These are phyloP conservation scores for Thumatha senex DNA, from an alignment of 2,888 invertebrate species.

Conservation along the genomic window DNA sequence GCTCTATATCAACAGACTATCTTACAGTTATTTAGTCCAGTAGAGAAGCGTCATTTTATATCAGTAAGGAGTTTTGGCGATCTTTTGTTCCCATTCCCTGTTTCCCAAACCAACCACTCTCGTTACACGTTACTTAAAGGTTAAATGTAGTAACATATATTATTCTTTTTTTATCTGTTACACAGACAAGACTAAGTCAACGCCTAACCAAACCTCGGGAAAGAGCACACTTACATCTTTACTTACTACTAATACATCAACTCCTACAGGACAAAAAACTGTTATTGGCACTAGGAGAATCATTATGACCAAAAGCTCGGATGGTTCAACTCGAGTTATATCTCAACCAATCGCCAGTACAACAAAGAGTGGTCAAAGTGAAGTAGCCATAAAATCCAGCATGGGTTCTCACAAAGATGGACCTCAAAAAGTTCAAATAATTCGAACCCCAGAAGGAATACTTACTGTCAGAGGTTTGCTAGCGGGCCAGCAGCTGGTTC, in stretches of 20 bases:
- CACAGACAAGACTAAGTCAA: conserved; percentile 66
- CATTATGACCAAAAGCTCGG: conserved; percentile 89
- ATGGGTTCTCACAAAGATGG: conserved; percentile 70
- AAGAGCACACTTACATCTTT: conserved; percentile 87
- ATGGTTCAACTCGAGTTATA: conserved; percentile 86
- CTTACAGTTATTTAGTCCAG: no score
- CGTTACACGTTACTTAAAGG: neutral
- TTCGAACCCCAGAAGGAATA: conserved; percentile 95
- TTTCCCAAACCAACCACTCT: no score
- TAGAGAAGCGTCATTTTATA: no score
- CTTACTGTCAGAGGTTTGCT: conserved; percentile 95
- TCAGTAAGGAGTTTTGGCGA: no score
- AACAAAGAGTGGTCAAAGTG: conserved; percentile 57
- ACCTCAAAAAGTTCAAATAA: conserved; percentile 93
- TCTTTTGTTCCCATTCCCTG: no score
- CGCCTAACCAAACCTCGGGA: conserved; percentile 81
- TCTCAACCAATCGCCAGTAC: conserved; percentile 81
- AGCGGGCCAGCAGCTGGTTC: conserved; percentile 96
- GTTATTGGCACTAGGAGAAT: conserved; percentile 87
- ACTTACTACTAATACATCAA: conserved; percentile 77
- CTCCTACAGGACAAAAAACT: conserved; percentile 84
- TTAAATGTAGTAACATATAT: no score
- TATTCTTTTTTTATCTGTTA: no score
- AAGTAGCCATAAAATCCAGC: conserved; percentile 51
- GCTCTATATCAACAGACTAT: no score